A percentile compares a stretch with the other conserved stretches of the same genome.
Evolutionary conservation across 2,797 vertebrate genomes (phyloP).

Genomic region (Cacajao melanocephalus): DNA sequence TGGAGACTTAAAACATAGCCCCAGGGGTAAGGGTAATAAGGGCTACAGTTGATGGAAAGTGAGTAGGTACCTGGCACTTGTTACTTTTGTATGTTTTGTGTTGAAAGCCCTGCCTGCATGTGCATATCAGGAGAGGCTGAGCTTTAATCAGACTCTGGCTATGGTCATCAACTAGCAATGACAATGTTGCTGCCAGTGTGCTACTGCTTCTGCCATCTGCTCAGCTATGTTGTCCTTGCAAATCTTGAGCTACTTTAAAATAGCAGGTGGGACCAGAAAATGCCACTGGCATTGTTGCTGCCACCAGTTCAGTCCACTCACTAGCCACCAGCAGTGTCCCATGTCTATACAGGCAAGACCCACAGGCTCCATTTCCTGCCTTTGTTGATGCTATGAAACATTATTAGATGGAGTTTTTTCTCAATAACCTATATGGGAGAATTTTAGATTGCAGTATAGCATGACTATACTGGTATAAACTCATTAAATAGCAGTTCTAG

Average conservation of each 20-base stretch:
- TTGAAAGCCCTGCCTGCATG: neutral
- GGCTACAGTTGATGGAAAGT: neutral
- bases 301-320: neutral
- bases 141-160: neutral
- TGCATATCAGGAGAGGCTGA: neutral
- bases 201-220: neutral
- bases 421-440: neutral
- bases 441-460: neutral
- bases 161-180: neutral
- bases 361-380: neutral
- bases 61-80: neutral
- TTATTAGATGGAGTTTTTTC: neutral
- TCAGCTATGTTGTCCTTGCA: neutral
- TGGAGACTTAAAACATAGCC: neutral
- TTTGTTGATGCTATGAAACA: neutral
- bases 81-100: neutral
- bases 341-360: neutral
- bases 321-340: neutral
- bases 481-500: neutral
- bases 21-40: neutral
- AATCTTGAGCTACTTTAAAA: neutral
- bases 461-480: neutral
- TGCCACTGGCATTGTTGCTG: neutral
- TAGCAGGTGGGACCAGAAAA: neutral
- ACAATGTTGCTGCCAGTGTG: neutral